Evolutionary conservation across 2,113 vertebrate genomes (phyloP).

Genomic region (Helogale parvula): DNA sequence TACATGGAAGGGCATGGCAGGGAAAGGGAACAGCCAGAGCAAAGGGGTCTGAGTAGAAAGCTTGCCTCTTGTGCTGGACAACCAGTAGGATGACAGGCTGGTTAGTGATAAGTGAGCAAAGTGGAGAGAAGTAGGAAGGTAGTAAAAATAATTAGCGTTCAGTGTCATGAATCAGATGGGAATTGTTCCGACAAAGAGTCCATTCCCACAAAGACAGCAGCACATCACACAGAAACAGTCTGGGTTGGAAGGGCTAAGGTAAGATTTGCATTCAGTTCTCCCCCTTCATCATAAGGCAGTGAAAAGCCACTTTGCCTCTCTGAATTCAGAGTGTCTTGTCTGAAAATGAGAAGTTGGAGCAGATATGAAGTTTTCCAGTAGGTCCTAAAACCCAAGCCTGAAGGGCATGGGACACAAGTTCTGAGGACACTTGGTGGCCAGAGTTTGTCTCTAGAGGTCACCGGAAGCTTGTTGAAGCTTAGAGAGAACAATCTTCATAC

Average conservation of each 20-base stretch:
- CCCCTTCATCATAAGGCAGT: neutral
- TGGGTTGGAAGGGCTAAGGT: neutral
- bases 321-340: neutral
- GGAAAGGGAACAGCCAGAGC: neutral
- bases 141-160: neutral
- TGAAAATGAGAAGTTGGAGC: neutral
- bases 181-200: neutral
- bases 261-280: neutral
- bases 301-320: neutral
- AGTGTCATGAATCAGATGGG: neutral
- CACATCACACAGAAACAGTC: neutral
- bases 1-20: neutral
- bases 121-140: neutral
- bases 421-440: neutral
- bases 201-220: neutral
- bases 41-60: neutral
- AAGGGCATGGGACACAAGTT: neutral
- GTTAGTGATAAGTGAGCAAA: neutral
- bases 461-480: neutral
- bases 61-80: neutral
- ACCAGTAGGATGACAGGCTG: neutral
- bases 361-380: neutral
- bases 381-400: neutral
- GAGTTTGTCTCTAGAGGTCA: neutral
- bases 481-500: neutral